These are phyloP conservation scores for Sebastolobus altivelis DNA, from an alignment of 2,797 vertebrate species.

Conservation along the genomic window DNA sequence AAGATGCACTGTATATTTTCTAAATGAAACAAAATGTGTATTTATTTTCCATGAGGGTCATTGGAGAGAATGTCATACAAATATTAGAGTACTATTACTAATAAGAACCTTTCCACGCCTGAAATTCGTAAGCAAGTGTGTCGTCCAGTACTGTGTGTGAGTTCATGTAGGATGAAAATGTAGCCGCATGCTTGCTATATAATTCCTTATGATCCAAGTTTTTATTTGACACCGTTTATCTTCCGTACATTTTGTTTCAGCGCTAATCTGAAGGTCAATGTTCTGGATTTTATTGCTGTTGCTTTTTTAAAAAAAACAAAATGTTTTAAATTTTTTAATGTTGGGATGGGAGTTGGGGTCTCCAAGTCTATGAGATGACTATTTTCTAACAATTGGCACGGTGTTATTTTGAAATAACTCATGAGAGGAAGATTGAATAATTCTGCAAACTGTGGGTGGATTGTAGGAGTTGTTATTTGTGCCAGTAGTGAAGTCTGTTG, in stretches of 20 bases:
- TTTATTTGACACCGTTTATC: slow-evolving; percentile 54
- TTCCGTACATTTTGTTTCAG: slow-evolving; percentile 58
- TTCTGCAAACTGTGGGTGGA: slow-evolving; percentile 49
- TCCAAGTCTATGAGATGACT: slow-evolving; percentile 74
- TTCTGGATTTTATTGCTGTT: slow-evolving; percentile 48
- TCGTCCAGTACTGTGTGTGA: slow-evolving; percentile 86
- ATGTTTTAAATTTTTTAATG: slow-evolving; percentile 35
- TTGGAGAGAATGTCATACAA: slow-evolving; percentile 85
- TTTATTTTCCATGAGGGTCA: slow-evolving; percentile 88
- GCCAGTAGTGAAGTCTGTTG: slow-evolving; percentile 65
- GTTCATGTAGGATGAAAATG: slow-evolving; percentile 86
- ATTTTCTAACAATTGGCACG: slow-evolving; percentile 35
- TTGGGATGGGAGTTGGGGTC: slow-evolving; percentile 46
- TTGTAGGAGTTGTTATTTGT: slow-evolving; percentile 60
- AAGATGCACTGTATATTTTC: slow-evolving; percentile 90
- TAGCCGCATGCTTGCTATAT: slow-evolving; percentile 88
- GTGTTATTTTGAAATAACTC: slow-evolving; percentile 39
- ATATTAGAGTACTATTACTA: slow-evolving; percentile 81
- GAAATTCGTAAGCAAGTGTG: slow-evolving; percentile 85
- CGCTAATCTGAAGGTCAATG: slow-evolving; percentile 62
- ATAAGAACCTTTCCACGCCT: slow-evolving; percentile 83
- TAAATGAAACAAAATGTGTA: slow-evolving; percentile 85
- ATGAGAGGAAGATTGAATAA: slow-evolving; percentile 27
- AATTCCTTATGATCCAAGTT: slow-evolving; percentile 75
- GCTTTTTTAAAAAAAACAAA: slow-evolving; percentile 7